These are phyloP conservation scores for Melipona beecheii DNA, from an alignment of 2,888 invertebrate species.

Conservation along the genomic window DNA sequence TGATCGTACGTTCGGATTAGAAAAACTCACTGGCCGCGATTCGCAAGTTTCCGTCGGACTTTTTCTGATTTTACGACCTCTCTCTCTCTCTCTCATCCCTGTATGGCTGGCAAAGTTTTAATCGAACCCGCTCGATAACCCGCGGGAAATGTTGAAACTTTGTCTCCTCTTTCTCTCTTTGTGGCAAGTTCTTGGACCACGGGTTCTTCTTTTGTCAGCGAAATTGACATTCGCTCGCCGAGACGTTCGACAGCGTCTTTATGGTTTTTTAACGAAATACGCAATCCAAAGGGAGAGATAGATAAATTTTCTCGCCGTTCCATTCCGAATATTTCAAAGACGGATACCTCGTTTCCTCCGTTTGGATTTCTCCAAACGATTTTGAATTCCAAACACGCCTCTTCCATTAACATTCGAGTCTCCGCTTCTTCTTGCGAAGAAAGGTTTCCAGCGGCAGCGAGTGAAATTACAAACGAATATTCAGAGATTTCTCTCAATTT, in stretches of 20 bases:
- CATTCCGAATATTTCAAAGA: too few relatives aligned
- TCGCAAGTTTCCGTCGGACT: constrained; percentile 56
- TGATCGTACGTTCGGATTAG: constrained; percentile 67
- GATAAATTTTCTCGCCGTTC: too few relatives aligned
- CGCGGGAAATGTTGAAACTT: constrained; percentile 5
- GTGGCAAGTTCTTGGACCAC: background rate
- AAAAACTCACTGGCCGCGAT: constrained; percentile 56
- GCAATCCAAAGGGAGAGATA: background rate
- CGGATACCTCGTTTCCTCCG: too few relatives aligned
- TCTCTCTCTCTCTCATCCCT: background rate
- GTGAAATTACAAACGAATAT: too few relatives aligned
- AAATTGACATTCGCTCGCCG: background rate
- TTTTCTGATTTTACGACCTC: constrained; percentile 62
- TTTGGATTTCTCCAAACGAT: too few relatives aligned
- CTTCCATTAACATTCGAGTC: too few relatives aligned
- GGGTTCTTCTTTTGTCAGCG: background rate
- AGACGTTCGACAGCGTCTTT: background rate
- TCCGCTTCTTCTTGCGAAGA: too few relatives aligned
- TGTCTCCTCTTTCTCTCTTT: constrained; percentile 7
- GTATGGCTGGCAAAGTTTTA: constrained; percentile 51
- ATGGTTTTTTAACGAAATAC: background rate
- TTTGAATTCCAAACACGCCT: too few relatives aligned
- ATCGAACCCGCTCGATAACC: constrained; percentile 44
- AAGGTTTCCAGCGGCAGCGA: too few relatives aligned
- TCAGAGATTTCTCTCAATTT: too few relatives aligned